Base-by-base conservation (phyloP, 2,113 vertebrate genomes). In the Brienomyrus longianalis region DNA sequence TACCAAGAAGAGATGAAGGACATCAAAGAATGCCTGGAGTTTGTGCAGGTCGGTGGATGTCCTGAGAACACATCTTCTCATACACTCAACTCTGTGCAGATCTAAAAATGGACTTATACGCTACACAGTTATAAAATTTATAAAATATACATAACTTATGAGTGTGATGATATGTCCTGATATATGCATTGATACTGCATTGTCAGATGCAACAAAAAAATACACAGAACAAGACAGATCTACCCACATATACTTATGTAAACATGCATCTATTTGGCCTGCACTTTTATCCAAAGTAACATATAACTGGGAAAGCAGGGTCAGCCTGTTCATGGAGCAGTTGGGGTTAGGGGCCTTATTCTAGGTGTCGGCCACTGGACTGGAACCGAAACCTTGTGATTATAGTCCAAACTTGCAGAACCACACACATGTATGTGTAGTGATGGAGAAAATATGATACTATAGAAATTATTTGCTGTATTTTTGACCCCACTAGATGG, bases 1-100 rank as follows among this genome's bases (percentile, higher is more conserved):
- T 95, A 96, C 91, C 93, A 95, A 90, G 91, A 93, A 3, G 92
- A 94, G 88, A 95, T 96, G 43, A 91, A 92, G 19, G 93, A 94
- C 89, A 94, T 96, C 86, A 83, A 93, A 11, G 92, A 92, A 88
- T 95, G 95, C 45, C 23, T 96, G 90, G 92, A 95, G 86, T 96
- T 96, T 2, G 92, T 96, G 35, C 94, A 96, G 93, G 95, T 95
- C 74, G 91, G 88, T 85, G 43, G 0, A 54, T 11, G 47, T 52
- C 17, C 51, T 48, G 62, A n/a, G 59, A 10, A 62, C 7, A 62
- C 59, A 1, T 89, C 0, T 47, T 39, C 2, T 48, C 80, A 48
- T 35, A 48, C 70, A 19, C 13, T 15, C 3, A 77, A 39, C 31
- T 74, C 31, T 35, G 2, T 31, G 31, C 11, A 35, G 31, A 17